These are phyloP conservation scores for Melieria omissa DNA, from an alignment of 2,888 invertebrate genomes.

Conservation along the genomic window DNA sequence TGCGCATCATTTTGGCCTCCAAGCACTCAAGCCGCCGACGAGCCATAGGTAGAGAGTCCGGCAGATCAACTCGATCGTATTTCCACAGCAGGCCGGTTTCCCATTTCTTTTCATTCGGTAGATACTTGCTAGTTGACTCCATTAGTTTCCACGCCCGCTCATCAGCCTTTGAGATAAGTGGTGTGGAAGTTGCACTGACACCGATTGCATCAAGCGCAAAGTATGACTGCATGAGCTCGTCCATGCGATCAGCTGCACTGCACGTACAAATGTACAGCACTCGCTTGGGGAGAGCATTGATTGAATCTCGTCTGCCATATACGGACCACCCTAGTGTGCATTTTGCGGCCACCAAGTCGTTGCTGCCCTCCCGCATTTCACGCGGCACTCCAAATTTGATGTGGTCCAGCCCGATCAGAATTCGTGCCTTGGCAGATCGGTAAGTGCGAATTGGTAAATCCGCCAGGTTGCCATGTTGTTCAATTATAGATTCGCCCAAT, in stretches of 20 bases:
- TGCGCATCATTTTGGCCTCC: constrained; percentile 31
- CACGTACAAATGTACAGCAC: no score
- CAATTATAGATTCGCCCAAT: constrained; percentile 7
- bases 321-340: constrained; percentile 40
- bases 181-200: background rate
- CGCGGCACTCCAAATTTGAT: constrained; percentile 13
- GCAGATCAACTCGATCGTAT: constrained; percentile 23
- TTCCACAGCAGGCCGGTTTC: constrained; percentile 37
- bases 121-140: constrained; percentile 28
- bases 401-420: constrained; percentile 11
- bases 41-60: constrained; percentile 35
- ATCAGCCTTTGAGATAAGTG: constrained; percentile 29
- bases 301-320: constrained; percentile 25
- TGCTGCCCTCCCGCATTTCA: constrained; percentile 1
- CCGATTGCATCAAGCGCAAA: no score
- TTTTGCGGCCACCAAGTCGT: constrained; percentile 31
- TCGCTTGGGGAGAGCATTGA: background rate
- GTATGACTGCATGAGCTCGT: no score
- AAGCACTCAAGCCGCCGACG: constrained; percentile 26
- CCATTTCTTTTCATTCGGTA: constrained; percentile 27
- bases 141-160: constrained; percentile 32
- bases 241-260: background rate
- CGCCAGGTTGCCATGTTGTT: constrained; percentile 19
- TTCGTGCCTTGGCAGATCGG: background rate
- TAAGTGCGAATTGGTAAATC: constrained; percentile 30